phyloP scores from a whole-genome alignment of 2,113 vertebrate species.

The Lonchura striata region DNA sequence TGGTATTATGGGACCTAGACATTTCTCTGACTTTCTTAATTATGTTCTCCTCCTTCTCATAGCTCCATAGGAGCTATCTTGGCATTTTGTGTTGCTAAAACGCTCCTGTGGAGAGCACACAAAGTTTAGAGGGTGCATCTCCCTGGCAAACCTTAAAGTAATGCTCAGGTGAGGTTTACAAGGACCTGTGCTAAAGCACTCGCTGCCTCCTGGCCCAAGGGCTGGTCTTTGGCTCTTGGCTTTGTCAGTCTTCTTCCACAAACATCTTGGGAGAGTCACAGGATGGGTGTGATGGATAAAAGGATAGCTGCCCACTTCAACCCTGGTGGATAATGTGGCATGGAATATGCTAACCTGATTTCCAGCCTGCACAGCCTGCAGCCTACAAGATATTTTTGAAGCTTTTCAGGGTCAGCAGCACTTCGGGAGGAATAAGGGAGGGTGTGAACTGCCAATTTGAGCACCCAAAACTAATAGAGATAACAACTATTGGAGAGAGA shows the following conservation, averaged over 20 bases:
- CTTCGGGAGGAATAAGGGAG: not conserved
- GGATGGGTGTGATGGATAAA: not conserved
- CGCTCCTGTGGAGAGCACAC: not conserved
- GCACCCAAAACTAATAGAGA: not conserved
- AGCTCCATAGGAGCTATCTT: not conserved
- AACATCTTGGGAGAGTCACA: not conserved
- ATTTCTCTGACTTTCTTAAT: not conserved
- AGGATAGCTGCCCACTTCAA: not conserved
- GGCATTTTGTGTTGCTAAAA: not conserved
- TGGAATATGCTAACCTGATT: not conserved
- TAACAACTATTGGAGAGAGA: not conserved
- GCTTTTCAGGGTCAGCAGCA: not conserved
- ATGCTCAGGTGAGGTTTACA: not conserved
- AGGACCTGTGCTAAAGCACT: not conserved
- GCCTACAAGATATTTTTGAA: not conserved
- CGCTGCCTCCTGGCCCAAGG: not conserved
- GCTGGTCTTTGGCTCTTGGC: not conserved
- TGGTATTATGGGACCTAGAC: not conserved
- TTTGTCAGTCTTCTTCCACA: rapidly evolving
- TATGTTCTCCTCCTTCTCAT: not conserved
- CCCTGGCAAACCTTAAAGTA: not conserved
- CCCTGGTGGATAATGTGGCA: not conserved
- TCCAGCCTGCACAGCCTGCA: not conserved
- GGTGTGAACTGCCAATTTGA: not conserved
- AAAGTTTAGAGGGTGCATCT: not conserved